Base-by-base conservation (phyloP, 2,888 invertebrate species). In the Euphydryas editha region DNA sequence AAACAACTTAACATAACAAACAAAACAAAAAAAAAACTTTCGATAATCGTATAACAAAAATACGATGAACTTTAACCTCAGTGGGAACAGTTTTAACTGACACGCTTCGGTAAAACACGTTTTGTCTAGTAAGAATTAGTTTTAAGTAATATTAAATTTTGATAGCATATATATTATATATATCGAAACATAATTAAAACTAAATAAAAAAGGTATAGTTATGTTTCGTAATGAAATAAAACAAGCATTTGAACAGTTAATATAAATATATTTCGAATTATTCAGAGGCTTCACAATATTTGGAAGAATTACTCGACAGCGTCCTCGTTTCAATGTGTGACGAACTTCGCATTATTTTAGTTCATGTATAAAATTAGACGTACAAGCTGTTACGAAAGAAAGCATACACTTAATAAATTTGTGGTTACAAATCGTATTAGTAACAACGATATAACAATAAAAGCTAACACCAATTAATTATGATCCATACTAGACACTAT, bases 261-360 rank as follows among this genome's bases (percentile, higher is more conserved):
- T 92, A 92, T 92, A 92, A 92, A 92, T 92, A 92, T 92, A 92
- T 90, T 92, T 92, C 88, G 90, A 92, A 92, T 92, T 89, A 92
- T 90, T 89, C 92, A 91, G 92, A 92, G 92, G 91, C 92, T 90
- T 90, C 87, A 92, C 91, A 91, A 90, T 92, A 92, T 90, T 90
- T 90, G 90, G 92, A 91, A 92, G 91, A 92, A 90, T 90, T 84
- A 85, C 79, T 78, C 78, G 85, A 86, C 85, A 84, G 88, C 83
- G 79, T 81, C 80, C 79, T 75, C 75, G 78, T 76, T 81, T 70
- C 81, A 51, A 59, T 62, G 47, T 20, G 37, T 42, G 61, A 81
- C 81, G 82, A 77, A 77, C 80, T 80, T 78, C 80, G 76, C 61
- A 47, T 70, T 69, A 76, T 73, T 71, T 73, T 69, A 73, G 69